Evolutionary conservation across 1,140 invertebrate species (phyloP), one percentile per base, ranked within the genome.

Genomic region (Hylyphantes graminicola): DNA sequence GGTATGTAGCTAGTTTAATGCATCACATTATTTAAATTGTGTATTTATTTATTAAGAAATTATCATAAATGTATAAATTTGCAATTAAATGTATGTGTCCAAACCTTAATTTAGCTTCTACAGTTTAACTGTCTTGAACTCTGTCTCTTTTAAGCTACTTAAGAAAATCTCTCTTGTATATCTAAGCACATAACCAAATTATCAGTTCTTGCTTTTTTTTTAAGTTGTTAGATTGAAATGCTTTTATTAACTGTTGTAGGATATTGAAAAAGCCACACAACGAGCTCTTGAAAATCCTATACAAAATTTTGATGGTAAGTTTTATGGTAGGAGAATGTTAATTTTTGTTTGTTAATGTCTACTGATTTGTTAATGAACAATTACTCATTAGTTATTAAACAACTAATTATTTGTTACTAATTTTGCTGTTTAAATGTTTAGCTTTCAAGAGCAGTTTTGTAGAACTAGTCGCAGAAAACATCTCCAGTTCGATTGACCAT

Each of bases 401-500:
- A 35, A 35, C 5, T 35, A 35, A 1, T 35, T 35, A 35, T 35
- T 35, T 35, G 35, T 35, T 35, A 35, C 35, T 17, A 17, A 9
- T 15, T 53, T 67, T 70, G 0, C 10, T 35, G 35, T 70, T 70
- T 68, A 35, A 67, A 11, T 10, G 76, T 85, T 6, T 15, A 85
- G 82, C 51, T 35, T 85, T 85, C 48, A 77, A 77, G 50, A 35
- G 17, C 53, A 59, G 53, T 54, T 85, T 85, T 85, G 82, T 77
- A 21, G 74, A 76, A 70, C 67, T 85, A 51, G 63, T 85, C 17
- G 63, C 76, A 68, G 82, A 76, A 61, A 77, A 85, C 50, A 85
- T 85, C n/a, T 68, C 82, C 0, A 77, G 17, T 51, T 68, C 82
- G 21, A 77, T 85, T 61, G 74, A 77, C 51, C 73, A 77, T 77